Evolutionary conservation across 2,797 vertebrate species (phyloP).

Genomic region (Phalloptychus januarius): DNA sequence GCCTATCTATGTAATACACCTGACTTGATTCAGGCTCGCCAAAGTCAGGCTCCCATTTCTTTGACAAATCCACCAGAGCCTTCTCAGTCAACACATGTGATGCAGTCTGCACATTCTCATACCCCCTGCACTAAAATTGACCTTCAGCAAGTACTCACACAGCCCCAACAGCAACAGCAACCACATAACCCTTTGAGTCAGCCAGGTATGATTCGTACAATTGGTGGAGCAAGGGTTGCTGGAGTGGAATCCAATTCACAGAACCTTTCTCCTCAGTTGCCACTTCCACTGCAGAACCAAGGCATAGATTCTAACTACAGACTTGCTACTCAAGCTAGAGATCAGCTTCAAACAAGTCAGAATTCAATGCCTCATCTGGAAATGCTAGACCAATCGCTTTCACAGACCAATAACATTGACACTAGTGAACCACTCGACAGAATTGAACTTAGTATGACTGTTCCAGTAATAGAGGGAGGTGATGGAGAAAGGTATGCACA

Average conservation of each 20-base stretch:
- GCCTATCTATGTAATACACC: conserved; percentile 79
- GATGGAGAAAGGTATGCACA: conserved; percentile 70
- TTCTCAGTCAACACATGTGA: conserved; percentile 79
- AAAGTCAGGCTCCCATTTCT: conserved; percentile 80
- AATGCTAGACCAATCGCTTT: conserved; percentile 80
- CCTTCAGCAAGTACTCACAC: conserved; percentile 61
- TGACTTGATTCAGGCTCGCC: conserved; percentile 71
- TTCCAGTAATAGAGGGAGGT: conserved; percentile 59
- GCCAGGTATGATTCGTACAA: conserved; percentile 70
- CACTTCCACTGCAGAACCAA: conserved; percentile 83
- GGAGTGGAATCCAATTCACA: conserved; percentile 72
- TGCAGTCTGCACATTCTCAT: conserved; percentile 89
- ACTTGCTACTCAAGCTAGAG: conserved; percentile 66
- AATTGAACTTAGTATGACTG: conserved; percentile 51
- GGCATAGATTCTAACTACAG: conserved; percentile 80
- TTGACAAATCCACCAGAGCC: conserved; percentile 83
- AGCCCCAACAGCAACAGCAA: conserved; percentile 58
- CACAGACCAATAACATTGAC: conserved; percentile 71
- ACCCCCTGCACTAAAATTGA: conserved; percentile 78
- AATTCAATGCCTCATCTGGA: conserved; percentile 80
- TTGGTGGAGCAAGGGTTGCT: conserved; percentile 44
- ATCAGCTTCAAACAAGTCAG: conserved; percentile 71
- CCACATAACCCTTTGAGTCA: conserved; percentile 72
- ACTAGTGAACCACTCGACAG: conserved; percentile 61
- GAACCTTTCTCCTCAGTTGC: conserved; percentile 81